Base-by-base conservation (phyloP, 2,113 vertebrate species). In the Oreotrochilus melanogaster region DNA sequence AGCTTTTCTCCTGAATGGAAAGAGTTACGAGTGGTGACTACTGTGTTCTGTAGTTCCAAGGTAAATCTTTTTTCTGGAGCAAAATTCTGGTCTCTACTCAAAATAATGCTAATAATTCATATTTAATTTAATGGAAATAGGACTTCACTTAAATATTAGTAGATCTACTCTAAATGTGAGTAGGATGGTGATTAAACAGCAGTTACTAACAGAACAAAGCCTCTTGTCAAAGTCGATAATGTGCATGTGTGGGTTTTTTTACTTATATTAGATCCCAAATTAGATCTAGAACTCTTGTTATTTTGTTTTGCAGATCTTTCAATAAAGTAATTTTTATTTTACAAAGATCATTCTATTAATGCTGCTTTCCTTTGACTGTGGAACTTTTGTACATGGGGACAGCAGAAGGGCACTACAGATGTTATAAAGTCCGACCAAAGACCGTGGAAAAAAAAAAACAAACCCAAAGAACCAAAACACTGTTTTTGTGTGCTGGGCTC, bases 121-220 rank as follows among this genome's bases (percentile, higher is more conserved):
- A 28, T 58, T 86, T 85, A 74, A 62, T 91, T 74, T 19, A 56
- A 53, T 88, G 51, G 61, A 91, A 88, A 78, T 22, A 74, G 65
- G 70, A 42, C 58, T 93, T 91, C 16, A n/a, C 43, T 72, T 94
- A 81, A 75, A 54, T 87, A 45, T 73, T 43, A 93, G 39, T 42
- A 65, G 27, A 62, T 70, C 62, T 85, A 48, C 62, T 94, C 42
- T 65, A 87, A 78, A 61, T 89, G 47, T 2, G 18, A 85, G 89
- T 91, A 80, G 91, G 74, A 50, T 57, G 84, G 30, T 91, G 84
- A 76, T 86, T 72, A 85, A 92, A 65, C 25, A 87, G 25, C 14
- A 28, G 70, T 82, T 76, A 73, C 81, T 95, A 81, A 12, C 35
- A 50, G 91, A 94, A 73, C 42, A 95, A 89, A 82, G 22, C 47